These are phyloP conservation scores for Cordilura impudica DNA, from an alignment of 2,888 invertebrate genomes.

Conservation along the genomic window DNA sequence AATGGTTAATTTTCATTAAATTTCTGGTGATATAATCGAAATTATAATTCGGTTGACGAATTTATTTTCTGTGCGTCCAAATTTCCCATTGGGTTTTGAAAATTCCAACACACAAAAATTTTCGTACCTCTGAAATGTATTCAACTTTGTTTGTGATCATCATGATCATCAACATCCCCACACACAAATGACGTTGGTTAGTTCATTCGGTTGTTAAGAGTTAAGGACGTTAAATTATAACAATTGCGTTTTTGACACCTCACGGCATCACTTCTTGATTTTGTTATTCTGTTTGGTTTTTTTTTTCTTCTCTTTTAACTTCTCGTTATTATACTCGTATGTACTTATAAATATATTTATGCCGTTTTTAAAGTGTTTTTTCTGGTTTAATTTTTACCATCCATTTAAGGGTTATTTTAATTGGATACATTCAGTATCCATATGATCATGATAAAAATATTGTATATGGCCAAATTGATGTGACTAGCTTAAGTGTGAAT, in stretches of 20 bases:
- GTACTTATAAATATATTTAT: conserved; percentile 34
- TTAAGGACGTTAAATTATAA: conserved; percentile 60
- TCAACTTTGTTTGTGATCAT: background rate
- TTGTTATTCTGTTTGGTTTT: background rate
- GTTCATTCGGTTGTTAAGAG: conserved; percentile 56
- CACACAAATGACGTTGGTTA: background rate
- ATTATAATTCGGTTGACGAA: no score
- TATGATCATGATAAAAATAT: conserved; percentile 50
- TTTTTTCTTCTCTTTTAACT: background rate
- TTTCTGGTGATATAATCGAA: no score
- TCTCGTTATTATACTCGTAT: conserved; percentile 16
- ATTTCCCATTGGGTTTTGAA: background rate
- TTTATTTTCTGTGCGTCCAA: no score
- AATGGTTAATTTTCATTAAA: no score
- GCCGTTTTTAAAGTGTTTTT: conserved; percentile 18
- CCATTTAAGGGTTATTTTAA: conserved; percentile 59
- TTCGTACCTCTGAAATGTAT: background rate
- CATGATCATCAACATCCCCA: background rate
- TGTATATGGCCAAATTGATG: conserved; percentile 6
- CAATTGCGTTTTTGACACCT: conserved; percentile 62
- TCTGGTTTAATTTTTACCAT: conserved; percentile 9
- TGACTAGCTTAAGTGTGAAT: conserved; percentile 42
- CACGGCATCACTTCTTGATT: conserved; percentile 60
- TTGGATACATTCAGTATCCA: conserved; percentile 40
- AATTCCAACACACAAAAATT: background rate